phyloP scores from a whole-genome alignment of 2,113 vertebrate genomes.

The Cyrtonyx montezumae region DNA sequence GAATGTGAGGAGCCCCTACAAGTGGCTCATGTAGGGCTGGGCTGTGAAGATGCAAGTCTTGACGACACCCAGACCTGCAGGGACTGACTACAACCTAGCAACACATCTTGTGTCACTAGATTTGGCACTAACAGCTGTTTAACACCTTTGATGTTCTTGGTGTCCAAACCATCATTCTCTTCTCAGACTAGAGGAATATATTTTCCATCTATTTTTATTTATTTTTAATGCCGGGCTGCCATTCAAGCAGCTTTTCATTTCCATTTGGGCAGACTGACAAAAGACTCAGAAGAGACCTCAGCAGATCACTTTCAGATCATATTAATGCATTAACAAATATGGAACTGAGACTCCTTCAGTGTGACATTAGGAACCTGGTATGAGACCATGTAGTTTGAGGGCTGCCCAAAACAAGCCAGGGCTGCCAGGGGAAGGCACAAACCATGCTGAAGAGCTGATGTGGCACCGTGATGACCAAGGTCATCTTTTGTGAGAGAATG shows the following conservation, averaged over 20 bases:
- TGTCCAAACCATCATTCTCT: neutral
- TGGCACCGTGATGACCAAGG: neutral
- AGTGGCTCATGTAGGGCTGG: neutral
- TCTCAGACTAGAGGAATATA: neutral
- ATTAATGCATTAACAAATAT: neutral
- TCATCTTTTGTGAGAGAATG: neutral
- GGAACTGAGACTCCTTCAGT: neutral
- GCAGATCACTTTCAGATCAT: neutral
- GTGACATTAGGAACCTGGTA: neutral
- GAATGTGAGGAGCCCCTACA: neutral
- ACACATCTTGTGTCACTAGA: too few species aligned
- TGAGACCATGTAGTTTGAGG: neutral
- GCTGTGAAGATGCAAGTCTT: neutral
- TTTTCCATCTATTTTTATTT: neutral
- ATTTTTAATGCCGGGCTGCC: neutral
- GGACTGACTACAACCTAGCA: too few species aligned
- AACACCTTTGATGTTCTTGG: neutral
- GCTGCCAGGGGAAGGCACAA: neutral
- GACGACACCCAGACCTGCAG: neutral
- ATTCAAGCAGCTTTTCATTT: too few species aligned
- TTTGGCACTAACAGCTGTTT: neutral
- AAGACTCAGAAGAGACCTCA: neutral
- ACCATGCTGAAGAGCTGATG: neutral
- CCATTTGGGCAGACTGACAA: neutral
- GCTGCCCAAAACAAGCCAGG: neutral